Conservation (phyloP, 2,888 invertebrate species). For the Zootermopsis nevadensis region DNA sequence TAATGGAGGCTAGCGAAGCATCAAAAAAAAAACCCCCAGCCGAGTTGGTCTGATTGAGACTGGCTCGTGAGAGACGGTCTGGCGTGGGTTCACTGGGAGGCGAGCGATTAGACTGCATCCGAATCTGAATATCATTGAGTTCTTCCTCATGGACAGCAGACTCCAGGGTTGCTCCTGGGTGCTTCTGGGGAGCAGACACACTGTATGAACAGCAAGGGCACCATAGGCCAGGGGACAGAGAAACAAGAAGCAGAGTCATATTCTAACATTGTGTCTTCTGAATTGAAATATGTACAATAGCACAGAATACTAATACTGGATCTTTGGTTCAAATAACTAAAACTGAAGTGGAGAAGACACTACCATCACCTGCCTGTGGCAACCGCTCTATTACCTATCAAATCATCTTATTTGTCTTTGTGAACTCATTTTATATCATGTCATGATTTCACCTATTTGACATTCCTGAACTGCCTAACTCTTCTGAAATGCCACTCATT, state of each 20-base stretch:
- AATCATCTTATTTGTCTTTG: too few species aligned
- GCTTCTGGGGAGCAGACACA: constrained; percentile 54
- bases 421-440: too few species aligned
- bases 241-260: neutral
- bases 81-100: constrained; percentile 54
- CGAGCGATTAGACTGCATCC: constrained; percentile 57
- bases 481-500: too few species aligned
- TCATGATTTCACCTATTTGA: too few species aligned
- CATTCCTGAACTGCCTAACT: too few species aligned
- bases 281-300: neutral
- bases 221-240: too few species aligned
- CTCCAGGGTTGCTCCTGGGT: constrained; percentile 56
- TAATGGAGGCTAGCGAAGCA: constrained; percentile 56
- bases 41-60: constrained; percentile 53
- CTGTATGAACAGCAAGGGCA: too few species aligned
- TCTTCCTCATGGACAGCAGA: constrained; percentile 61
- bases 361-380: too few species aligned
- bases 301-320: neutral
- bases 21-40: constrained; percentile 43
- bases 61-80: constrained; percentile 53
- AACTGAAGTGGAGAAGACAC: too few species aligned
- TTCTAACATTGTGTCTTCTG: neutral
- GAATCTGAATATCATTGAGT: constrained; percentile 63
- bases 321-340: too few species aligned
- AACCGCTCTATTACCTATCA: too few species aligned